Conservation (phyloP, 2,113 vertebrate genomes). For the Bubo blakistoni region DNA sequence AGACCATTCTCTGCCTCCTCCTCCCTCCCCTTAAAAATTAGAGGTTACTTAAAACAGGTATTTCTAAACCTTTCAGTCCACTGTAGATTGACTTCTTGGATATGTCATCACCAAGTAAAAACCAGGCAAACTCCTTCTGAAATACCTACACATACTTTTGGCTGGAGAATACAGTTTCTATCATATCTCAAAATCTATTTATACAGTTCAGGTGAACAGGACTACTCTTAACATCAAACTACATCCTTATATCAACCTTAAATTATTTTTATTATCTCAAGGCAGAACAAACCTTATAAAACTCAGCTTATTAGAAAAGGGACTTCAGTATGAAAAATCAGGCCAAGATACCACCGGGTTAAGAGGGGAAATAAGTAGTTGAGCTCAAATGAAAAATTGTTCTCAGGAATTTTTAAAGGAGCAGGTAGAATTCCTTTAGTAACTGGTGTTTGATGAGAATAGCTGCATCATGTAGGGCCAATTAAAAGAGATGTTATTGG, state of each 20-base stretch:
- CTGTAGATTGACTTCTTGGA: background rate
- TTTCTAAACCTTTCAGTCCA: background rate
- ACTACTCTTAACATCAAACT: background rate
- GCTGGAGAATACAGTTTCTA: background rate
- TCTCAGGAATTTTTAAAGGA: background rate
- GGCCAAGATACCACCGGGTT: background rate
- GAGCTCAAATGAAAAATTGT: background rate
- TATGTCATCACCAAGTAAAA: background rate
- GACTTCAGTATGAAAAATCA: background rate
- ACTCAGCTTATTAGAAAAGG: background rate
- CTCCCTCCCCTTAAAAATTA: background rate
- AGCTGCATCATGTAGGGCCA: background rate
- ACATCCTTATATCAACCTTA: background rate
- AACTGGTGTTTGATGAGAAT: background rate
- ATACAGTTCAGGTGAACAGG: background rate
- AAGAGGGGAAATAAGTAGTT: background rate
- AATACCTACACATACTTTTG: background rate
- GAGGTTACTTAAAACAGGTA: background rate
- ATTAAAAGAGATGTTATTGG: background rate
- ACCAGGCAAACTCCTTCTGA: background rate
- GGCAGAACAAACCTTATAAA: background rate
- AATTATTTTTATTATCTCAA: background rate
- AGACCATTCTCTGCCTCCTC: background rate
- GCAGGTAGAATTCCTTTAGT: background rate
- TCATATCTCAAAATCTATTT: background rate